These are phyloP conservation scores for Pan paniscus DNA, from an alignment of 2,113 vertebrate species.

Conservation along the genomic window DNA sequence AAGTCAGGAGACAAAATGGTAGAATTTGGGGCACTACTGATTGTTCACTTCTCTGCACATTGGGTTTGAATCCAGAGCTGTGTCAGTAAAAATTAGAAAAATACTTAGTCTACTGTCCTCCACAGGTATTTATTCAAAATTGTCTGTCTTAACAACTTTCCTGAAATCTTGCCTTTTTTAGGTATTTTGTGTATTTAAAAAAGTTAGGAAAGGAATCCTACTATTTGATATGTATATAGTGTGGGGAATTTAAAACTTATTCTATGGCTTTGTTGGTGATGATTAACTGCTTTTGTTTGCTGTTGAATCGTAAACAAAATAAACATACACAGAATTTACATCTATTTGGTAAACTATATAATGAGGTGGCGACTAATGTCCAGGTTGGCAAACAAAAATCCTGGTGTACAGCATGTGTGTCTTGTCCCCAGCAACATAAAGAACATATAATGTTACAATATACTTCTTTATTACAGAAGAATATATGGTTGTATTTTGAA, in stretches of 20 bases:
- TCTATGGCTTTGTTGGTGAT: not conserved
- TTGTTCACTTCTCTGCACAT: not conserved
- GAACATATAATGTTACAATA: not conserved
- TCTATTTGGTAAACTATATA: not conserved
- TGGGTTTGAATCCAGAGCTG: not conserved
- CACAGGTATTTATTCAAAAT: not conserved
- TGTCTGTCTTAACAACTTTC: not conserved
- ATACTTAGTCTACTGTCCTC: not conserved
- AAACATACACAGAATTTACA: not conserved
- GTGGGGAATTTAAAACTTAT: not conserved
- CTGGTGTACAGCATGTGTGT: not conserved
- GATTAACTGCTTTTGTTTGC: not conserved
- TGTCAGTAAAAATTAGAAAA: not conserved
- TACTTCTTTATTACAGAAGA: not conserved
- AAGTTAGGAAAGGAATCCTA: not conserved
- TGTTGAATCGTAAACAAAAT: not conserved
- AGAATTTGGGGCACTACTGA: not conserved
- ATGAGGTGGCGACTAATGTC: not conserved
- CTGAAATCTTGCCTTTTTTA: not conserved
- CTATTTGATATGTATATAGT: not conserved
- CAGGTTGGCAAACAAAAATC: not conserved
- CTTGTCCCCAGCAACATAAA: not conserved
- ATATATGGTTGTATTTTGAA: not conserved
- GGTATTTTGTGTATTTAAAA: not conserved
- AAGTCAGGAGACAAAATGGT: not conserved